A percentile compares a stretch with the other conserved stretches of the same genome.
Evolutionary conservation across 2,797 vertebrate genomes (phyloP).

Genomic region (Ceyx erithaca): DNA sequence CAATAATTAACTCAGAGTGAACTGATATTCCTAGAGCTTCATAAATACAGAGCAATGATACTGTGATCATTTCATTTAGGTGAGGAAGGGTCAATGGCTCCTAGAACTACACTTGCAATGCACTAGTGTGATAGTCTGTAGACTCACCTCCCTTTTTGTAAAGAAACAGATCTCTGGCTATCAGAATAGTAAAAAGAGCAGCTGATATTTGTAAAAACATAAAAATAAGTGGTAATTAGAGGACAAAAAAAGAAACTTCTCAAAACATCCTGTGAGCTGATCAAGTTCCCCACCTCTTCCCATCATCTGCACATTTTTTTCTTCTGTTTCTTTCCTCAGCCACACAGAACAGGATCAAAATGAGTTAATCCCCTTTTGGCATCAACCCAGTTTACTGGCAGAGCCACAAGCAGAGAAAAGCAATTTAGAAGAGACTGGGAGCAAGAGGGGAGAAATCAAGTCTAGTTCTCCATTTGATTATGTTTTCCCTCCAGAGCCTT

Average conservation of each 20-base stretch:
- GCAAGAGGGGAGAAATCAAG: conserved; percentile 1
- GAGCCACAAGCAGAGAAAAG: conserved; percentile 4
- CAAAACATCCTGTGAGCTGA: not conserved
- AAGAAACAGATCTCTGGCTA: not conserved
- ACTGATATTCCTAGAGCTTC: not conserved
- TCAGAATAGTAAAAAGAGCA: not conserved
- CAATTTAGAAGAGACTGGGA: not conserved
- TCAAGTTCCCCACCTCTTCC: not conserved
- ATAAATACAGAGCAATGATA: not conserved
- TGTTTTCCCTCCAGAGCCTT: not conserved
- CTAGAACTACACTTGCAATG: not conserved
- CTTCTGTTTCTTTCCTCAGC: not conserved
- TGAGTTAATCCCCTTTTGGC: not conserved
- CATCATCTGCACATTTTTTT: not conserved
- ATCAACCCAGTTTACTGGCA: not conserved
- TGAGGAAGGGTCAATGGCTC: not conserved
- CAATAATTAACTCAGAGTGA: not conserved
- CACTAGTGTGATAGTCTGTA: not conserved
- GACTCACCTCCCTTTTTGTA: not conserved
- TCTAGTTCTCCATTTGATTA: conserved; percentile 16
- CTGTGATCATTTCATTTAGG: not conserved
- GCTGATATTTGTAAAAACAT: not conserved
- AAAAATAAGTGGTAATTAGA: not conserved
- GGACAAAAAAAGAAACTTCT: not conserved
- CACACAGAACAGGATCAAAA: not conserved